Conservation (phyloP, 2,888 invertebrate species). For the Trachelus troglodyta region DNA sequence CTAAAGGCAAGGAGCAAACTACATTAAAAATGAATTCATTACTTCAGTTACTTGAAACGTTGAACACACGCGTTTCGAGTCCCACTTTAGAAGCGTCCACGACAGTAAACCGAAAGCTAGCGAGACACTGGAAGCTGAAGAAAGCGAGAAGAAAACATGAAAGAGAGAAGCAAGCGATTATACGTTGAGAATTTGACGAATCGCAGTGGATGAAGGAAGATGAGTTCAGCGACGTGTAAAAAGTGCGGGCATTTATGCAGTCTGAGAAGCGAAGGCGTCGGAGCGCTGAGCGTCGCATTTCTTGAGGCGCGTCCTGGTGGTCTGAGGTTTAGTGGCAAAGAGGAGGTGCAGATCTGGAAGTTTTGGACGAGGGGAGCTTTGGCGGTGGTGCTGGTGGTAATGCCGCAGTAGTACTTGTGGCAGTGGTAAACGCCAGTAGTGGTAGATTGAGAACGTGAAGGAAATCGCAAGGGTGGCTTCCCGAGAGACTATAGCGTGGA, state of each 20-base stretch:
- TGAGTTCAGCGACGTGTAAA: conserved; percentile 11
- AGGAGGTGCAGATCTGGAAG: neutral
- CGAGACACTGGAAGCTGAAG: neutral
- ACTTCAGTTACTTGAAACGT: neutral
- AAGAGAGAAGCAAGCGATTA: neutral
- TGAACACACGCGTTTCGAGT: neutral
- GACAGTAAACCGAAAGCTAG: neutral
- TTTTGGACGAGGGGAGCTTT: neutral
- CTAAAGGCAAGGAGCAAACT: neutral
- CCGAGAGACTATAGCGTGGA: conserved; percentile 6
- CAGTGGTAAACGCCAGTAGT: neutral
- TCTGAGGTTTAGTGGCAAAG: conserved; percentile 4
- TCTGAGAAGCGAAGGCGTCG: conserved; percentile 6
- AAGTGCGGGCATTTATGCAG: conserved; percentile 22
- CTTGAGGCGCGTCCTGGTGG: conserved; percentile 2
- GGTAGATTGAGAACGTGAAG: neutral
- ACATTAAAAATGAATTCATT: neutral
- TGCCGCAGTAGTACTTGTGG: neutral
- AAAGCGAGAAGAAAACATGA: neutral
- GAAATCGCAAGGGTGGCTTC: neutral
- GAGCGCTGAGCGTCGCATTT: conserved; percentile 20
- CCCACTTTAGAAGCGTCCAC: neutral
- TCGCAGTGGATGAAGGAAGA: conserved; percentile 10
- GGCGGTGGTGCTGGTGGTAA: neutral
- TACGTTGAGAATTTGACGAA: conserved; percentile 1